Evolutionary conservation across 92 coral and sea anemone genomes (phyloP), one percentile per base, ranked within the genome.

Genomic region (Phenganax marumi): DNA sequence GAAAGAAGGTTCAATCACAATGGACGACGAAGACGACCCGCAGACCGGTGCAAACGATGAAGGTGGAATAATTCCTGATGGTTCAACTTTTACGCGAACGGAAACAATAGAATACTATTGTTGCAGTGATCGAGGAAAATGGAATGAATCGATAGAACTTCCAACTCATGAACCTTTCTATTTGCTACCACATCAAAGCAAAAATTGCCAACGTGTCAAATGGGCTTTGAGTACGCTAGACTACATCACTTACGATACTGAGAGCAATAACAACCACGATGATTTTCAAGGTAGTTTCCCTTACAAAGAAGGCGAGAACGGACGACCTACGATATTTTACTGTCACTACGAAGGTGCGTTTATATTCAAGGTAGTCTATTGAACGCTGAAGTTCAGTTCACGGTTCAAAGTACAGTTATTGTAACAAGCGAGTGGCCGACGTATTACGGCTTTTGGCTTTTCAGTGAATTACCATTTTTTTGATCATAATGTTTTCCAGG

Each of bases 161-260:
- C 79, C 79, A 3, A 50, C 50, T 10, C 6, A 73, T 8, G 46
- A 73, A 46, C 79, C 79, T 18, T 73, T 73, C 18, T 73, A 73
- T 23, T 52, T 73, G 51, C 39, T 73, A 21, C 79, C 79, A 10
- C 62, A 73, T 60, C 23, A 73, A 12, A 7, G 33, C 51, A 60
- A 22, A 8, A 73, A 73, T 22, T 73, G 79, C 51, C 79, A 73
- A 52, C 79, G 79, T 73, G 79, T 73, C 10, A 73, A 73, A 53
- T 16, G 62, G 60, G 79, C 79, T 48, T n/a, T 73, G 23, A 73
- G 79, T 73, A 48, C 79, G 24, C 60, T 73, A 16, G 79, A 73
- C 8, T 17, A 50, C 14, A 73, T 73, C 10, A 50, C 58, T 14
- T 70, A 64, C 26, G 70, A 64, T 64, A 64, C 70, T 21, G 70